phyloP scores from a whole-genome alignment of 2,113 vertebrate species.

The Phycodurus eques region DNA sequence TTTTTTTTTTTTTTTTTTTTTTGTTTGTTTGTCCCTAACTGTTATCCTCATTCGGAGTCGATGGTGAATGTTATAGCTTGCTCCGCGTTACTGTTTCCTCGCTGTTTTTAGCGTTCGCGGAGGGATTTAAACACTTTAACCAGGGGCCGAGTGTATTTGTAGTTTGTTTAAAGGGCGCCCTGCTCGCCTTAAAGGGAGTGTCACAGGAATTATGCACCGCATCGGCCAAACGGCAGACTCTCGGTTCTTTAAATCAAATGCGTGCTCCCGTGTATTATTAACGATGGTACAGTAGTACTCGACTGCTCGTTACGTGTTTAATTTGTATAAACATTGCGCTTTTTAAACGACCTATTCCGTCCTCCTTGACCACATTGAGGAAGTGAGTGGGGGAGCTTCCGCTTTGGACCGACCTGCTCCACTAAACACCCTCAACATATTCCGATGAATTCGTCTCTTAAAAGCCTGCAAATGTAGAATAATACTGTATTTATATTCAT shows the following conservation, averaged over 20 bases:
- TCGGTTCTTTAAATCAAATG: constrained; percentile 37
- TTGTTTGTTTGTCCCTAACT: constrained; percentile 48
- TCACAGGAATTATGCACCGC: constrained; percentile 44
- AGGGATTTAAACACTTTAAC: constrained; percentile 3
- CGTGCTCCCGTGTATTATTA: constrained; percentile 60
- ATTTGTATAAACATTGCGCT: constrained; percentile 17
- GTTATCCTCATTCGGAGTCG: constrained; percentile 43
- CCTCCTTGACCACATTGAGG: constrained; percentile 49
- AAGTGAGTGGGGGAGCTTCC: constrained; percentile 40
- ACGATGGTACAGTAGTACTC: constrained; percentile 50
- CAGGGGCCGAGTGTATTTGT: constrained; percentile 22
- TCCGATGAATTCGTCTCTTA: neutral
- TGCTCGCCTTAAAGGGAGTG: constrained; percentile 69
- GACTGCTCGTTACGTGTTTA: constrained; percentile 12
- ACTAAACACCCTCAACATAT: constrained; percentile 10
- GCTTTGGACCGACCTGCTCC: constrained; percentile 7
- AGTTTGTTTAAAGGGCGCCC: constrained; percentile 70
- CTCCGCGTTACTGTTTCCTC: neutral
- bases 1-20: constrained; percentile 44
- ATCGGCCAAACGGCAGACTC: constrained; percentile 53
- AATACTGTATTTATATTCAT: neutral
- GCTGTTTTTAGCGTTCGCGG: neutral
- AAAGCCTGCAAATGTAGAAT: neutral
- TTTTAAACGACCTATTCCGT: constrained; percentile 12
- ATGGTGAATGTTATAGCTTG: constrained; percentile 17